Percentiles rank a stretch among this genome's conserved stretches.
These are phyloP conservation scores for Theodoxus fluviatilis DNA, from an alignment of 2,888 invertebrate species.

Conservation along the genomic window DNA sequence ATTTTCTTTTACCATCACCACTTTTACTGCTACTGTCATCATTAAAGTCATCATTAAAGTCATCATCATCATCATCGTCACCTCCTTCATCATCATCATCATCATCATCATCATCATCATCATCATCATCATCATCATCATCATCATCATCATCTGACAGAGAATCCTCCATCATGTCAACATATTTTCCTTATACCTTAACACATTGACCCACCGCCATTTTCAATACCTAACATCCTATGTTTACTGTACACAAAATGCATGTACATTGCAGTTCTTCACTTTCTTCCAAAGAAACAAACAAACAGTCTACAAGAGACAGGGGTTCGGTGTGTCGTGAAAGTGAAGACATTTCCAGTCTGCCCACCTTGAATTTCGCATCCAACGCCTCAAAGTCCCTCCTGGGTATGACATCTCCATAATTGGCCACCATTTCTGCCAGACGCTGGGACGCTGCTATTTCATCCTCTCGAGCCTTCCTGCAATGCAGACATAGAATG, in stretches of 20 bases:
- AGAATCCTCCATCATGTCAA: too few species aligned
- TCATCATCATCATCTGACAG: too few species aligned
- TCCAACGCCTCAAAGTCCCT: slow-evolving; percentile 61
- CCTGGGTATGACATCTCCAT: slow-evolving; percentile 64
- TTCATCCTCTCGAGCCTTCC: slow-evolving; percentile 62
- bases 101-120: too few species aligned
- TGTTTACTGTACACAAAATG: not conserved
- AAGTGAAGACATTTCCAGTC: not conserved
- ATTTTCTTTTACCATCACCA: not conserved
- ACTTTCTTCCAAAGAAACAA: slow-evolving; percentile 13
- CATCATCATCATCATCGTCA: too few species aligned
- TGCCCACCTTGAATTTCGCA: slow-evolving; percentile 49
- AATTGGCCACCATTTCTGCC: slow-evolving; percentile 63
- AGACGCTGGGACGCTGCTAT: slow-evolving; percentile 54
- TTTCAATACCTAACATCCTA: not conserved
- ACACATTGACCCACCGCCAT: not conserved
- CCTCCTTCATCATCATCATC: too few species aligned
- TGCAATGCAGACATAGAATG: too few species aligned
- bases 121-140: too few species aligned
- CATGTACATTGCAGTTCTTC: too few species aligned
- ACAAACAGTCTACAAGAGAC: not conserved
- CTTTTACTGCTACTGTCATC: not conserved
- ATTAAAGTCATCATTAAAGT: not conserved
- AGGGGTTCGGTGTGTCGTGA: not conserved
- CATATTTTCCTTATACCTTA: not conserved